Evolutionary conservation across 2,797 vertebrate genomes (phyloP).

Genomic region (Malacoraja senta): DNA sequence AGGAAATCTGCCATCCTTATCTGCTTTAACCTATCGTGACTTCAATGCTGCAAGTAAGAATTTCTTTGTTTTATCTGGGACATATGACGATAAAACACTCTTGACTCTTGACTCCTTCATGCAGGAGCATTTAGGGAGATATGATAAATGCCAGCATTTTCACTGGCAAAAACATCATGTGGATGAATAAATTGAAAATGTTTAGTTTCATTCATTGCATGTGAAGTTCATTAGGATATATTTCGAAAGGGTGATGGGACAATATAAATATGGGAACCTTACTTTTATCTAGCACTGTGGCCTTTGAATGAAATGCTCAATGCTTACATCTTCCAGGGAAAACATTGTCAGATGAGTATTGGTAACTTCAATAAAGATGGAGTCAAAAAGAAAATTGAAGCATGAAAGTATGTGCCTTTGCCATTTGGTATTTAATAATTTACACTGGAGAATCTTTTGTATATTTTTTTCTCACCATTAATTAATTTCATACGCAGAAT

Average conservation of each 20-base stretch:
- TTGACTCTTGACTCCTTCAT: too few relatives aligned
- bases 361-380: not conserved
- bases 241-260: not conserved
- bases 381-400: not conserved
- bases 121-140: too few relatives aligned
- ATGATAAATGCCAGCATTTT: too few relatives aligned
- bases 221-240: not conserved
- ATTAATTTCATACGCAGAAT: not conserved
- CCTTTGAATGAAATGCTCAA: not conserved
- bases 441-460: not conserved
- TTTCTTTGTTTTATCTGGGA: too few relatives aligned
- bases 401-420: not conserved
- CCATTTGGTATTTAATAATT: not conserved
- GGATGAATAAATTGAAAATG: too few relatives aligned
- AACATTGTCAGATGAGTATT: not conserved
- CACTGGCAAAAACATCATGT: too few relatives aligned
- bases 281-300: not conserved
- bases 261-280: not conserved
- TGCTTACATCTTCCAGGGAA: not conserved
- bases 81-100: too few relatives aligned
- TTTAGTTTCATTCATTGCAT: too few relatives aligned
- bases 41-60: too few relatives aligned
- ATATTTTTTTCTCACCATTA: not conserved
- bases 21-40: too few relatives aligned
- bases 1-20: too few relatives aligned